A percentile compares a stretch with the other conserved stretches of the same genome.
Evolutionary conservation across 2,113 vertebrate species (phyloP).

Genomic region (Diadophis punctatus): DNA sequence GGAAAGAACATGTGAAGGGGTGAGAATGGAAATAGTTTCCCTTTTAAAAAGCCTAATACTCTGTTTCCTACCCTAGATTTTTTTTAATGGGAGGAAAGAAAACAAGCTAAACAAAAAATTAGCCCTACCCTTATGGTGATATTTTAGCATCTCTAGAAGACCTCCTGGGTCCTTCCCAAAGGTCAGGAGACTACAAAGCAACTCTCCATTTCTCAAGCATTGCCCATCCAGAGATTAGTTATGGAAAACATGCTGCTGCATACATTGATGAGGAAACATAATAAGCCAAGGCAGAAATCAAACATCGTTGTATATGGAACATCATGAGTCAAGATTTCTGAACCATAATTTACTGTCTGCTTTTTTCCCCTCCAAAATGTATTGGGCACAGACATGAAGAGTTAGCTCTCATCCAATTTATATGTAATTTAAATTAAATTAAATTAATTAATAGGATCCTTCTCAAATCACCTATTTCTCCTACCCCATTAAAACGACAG

Average conservation of each 20-base stretch:
- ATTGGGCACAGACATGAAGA: not conserved
- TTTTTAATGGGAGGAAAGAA: not conserved
- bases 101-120: not conserved
- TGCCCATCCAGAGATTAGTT: not conserved
- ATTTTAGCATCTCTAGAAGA: not conserved
- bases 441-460: not conserved
- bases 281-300: not conserved
- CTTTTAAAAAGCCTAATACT: not conserved
- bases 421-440: not conserved
- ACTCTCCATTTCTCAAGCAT: not conserved
- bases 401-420: not conserved
- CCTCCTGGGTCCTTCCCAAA: not conserved
- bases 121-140: not conserved
- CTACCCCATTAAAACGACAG: not conserved
- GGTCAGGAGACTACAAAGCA: not conserved
- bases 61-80: not conserved
- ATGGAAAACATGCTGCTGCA: not conserved
- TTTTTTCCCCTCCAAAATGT: not conserved
- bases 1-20: not conserved
- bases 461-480: not conserved
- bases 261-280: not conserved
- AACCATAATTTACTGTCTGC: not conserved
- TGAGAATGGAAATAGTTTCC: not conserved
- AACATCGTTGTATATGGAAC: not conserved
- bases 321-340: not conserved